These are phyloP conservation scores for Pluvianellus socialis DNA, from an alignment of 2,113 vertebrate genomes.

Conservation along the genomic window DNA sequence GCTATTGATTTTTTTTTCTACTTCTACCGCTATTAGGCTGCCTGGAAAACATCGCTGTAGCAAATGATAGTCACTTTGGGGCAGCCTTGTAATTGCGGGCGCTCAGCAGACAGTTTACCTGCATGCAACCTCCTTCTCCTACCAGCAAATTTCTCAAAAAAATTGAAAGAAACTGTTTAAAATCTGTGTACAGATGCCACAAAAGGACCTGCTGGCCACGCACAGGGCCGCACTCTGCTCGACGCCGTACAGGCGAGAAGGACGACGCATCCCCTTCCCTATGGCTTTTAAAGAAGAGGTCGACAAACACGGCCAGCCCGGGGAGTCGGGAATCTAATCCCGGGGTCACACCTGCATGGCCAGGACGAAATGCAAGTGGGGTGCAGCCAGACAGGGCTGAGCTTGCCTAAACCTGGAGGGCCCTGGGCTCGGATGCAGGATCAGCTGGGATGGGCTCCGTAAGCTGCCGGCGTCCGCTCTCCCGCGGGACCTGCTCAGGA, in stretches of 20 bases:
- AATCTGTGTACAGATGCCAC: accelerated
- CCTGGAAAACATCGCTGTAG: neutral
- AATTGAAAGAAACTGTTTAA: neutral
- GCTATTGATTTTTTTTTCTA: neutral
- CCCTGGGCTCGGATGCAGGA: neutral
- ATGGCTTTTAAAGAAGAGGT: neutral
- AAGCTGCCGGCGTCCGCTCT: neutral
- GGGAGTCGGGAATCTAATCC: neutral
- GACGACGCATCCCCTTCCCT: neutral
- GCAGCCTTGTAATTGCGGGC: neutral
- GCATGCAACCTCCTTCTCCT: neutral
- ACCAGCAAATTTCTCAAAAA: neutral
- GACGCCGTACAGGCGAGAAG: neutral
- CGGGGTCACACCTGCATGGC: neutral
- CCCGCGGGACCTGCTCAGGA: neutral
- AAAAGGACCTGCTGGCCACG: accelerated
- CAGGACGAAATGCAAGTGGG: too few species aligned
- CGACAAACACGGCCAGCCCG: neutral
- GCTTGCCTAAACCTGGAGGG: neutral
- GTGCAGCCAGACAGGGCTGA: neutral
- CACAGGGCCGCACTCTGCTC: accelerated
- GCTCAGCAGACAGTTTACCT: neutral
- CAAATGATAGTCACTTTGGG: neutral
- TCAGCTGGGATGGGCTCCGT: neutral
- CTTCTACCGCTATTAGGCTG: neutral